phyloP scores from a whole-genome alignment of 1,140 invertebrate genomes.

The Gryllus bimaculatus region DNA sequence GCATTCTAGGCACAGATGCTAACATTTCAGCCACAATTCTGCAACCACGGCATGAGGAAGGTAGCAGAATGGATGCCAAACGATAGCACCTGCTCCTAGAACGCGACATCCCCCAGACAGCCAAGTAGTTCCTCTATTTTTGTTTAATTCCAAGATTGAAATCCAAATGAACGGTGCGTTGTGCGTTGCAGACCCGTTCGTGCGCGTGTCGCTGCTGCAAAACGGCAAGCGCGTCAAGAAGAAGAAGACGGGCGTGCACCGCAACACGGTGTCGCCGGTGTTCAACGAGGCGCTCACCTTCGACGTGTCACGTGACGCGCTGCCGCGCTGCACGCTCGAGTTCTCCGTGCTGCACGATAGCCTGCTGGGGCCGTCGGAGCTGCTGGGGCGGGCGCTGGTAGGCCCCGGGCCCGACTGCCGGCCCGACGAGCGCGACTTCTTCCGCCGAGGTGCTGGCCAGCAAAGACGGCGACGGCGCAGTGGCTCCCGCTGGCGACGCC shows the following conservation, averaged over 20 bases:
- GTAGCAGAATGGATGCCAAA: too few relatives aligned
- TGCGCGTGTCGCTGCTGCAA: slow-evolving; percentile 70
- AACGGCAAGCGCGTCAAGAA: slow-evolving; percentile 73
- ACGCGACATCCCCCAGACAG: too few relatives aligned
- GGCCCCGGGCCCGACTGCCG: slow-evolving; percentile 36
- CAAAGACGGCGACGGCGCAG: slow-evolving; percentile 45
- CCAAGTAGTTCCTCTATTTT: too few relatives aligned
- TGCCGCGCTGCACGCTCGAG: slow-evolving; percentile 42
- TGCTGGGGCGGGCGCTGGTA: slow-evolving; percentile 41
- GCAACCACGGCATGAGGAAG: too few relatives aligned
- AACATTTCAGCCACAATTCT: too few relatives aligned
- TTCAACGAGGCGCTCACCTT: slow-evolving; percentile 83
- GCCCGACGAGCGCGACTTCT: slow-evolving; percentile 39
- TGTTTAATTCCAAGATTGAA: too few relatives aligned
- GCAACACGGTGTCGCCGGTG: slow-evolving; percentile 73
- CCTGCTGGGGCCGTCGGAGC: slow-evolving; percentile 41
- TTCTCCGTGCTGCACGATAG: slow-evolving; percentile 44
- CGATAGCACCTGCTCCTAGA: too few relatives aligned
- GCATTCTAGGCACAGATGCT: too few relatives aligned
- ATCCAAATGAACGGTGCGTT: too few relatives aligned
- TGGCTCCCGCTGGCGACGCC: slow-evolving; percentile 40
- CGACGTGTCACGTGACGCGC: slow-evolving; percentile 53
- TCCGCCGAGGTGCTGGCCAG: slow-evolving; percentile 44
- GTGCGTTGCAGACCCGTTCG: slow-evolving; percentile 59
- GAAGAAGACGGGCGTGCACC: slow-evolving; percentile 80